Conservation (phyloP, 37 sponge, comb jelly and placozoan species). For the Halisarca cf. caerulea region DNA sequence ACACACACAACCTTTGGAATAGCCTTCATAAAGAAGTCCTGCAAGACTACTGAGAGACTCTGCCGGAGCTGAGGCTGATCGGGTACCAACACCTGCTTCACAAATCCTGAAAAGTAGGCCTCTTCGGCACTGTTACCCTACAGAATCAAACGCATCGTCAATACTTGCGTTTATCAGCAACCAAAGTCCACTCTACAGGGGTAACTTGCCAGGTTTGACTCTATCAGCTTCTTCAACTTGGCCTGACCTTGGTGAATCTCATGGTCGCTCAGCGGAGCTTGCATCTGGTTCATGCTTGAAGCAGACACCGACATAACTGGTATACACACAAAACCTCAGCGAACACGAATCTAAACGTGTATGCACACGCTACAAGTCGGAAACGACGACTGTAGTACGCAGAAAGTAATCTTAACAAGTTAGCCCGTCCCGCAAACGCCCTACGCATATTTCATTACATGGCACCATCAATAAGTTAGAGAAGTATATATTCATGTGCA, state of each 20-base stretch:
- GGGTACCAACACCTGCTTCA: slow-evolving; percentile 55
- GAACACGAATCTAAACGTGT: too few relatives aligned
- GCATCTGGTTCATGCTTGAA: background rate
- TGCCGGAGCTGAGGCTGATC: slow-evolving; percentile 2
- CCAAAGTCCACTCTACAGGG: too few relatives aligned
- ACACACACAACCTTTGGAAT: background rate
- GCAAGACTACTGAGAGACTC: slow-evolving; percentile 39
- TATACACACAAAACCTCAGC: too few relatives aligned
- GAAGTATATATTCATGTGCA: background rate
- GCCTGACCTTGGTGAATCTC: slow-evolving; percentile 11
- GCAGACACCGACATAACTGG: too few relatives aligned
- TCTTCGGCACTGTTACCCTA: slow-evolving; percentile 8
- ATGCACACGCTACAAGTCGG: too few relatives aligned
- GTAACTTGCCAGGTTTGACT: slow-evolving; percentile 9
- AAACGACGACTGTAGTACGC: too few relatives aligned
- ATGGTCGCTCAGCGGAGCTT: background rate
- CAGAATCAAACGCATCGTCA: too few relatives aligned
- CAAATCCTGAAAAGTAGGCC: slow-evolving; percentile 34
- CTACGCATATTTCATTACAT: too few relatives aligned
- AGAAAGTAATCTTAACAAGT: too few relatives aligned
- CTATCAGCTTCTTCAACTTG: background rate
- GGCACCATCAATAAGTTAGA: too few relatives aligned
- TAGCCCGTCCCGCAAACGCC: too few relatives aligned
- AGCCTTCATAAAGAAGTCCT: slow-evolving; percentile 30
- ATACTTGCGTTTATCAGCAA: too few relatives aligned